Evolutionary conservation across 2,888 invertebrate species (phyloP).

Genomic region (Epistrophe grossulariae): DNA sequence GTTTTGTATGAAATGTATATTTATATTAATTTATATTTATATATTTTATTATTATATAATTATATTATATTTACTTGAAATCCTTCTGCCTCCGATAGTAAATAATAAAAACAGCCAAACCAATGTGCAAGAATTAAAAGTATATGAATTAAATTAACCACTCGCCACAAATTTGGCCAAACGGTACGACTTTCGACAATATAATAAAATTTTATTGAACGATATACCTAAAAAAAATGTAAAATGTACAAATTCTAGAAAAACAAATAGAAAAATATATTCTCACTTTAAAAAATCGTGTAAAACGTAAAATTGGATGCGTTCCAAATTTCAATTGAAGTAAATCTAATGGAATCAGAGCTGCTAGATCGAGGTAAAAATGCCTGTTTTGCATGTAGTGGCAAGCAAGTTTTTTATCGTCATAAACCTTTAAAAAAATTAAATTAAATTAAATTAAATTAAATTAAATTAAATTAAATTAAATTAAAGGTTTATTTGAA

Average conservation of each 20-base stretch:
- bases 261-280: background rate
- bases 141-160: constrained; percentile 97
- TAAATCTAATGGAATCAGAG: constrained; percentile 93
- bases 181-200: constrained; percentile 98
- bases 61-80: constrained; percentile 86
- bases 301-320: constrained; percentile 94
- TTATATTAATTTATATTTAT: too few species aligned
- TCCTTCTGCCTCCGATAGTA: constrained; percentile 95
- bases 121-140: constrained; percentile 97
- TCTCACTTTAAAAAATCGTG: constrained; percentile 92
- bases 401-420: constrained; percentile 93
- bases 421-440: constrained; percentile 88
- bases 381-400: constrained; percentile 94
- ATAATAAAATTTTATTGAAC: constrained; percentile 96
- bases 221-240: constrained; percentile 88
- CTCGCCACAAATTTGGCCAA: constrained; percentile 98
- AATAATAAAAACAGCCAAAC: constrained; percentile 99
- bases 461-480: background rate
- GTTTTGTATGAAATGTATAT: background rate
- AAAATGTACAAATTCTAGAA: background rate
- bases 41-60: too few species aligned
- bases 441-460: background rate
- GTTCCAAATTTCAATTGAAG: constrained; percentile 92
- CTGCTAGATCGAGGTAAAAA: constrained; percentile 92
- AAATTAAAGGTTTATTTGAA: background rate